Conservation (phyloP, 2,797 vertebrate genomes). For the Galagoides demidoff region DNA sequence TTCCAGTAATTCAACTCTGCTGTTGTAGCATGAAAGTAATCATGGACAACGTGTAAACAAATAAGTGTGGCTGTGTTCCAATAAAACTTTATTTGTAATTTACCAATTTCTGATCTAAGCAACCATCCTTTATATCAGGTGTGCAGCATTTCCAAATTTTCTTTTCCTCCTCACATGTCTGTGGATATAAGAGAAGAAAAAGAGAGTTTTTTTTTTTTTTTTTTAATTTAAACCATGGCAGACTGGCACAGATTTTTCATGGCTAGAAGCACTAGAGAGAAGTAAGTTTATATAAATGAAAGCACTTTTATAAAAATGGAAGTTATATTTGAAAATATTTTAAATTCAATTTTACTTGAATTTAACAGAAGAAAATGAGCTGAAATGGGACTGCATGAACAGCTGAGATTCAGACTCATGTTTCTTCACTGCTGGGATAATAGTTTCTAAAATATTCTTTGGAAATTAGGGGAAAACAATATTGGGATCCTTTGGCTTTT, state of each 20-base stretch:
- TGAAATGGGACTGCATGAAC: neutral
- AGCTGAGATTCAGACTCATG: neutral
- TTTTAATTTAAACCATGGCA: no score
- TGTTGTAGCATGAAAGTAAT: neutral
- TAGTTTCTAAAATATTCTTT: slow-evolving; percentile 50
- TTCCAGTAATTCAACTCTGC: neutral
- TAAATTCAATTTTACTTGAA: slow-evolving; percentile 54
- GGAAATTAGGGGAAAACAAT: neutral
- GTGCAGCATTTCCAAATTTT: neutral
- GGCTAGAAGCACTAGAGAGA: neutral
- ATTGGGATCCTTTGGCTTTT: neutral
- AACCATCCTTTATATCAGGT: neutral
- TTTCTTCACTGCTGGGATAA: neutral
- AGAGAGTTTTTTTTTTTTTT: neutral
- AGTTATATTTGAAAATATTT: slow-evolving; percentile 51
- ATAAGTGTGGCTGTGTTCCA: neutral
- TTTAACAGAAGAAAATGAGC: slow-evolving; percentile 54
- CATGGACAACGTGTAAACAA: neutral
- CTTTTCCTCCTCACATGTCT: neutral
- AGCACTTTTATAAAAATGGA: slow-evolving; percentile 37
- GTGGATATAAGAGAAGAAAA: neutral
- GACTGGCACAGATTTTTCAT: no score
- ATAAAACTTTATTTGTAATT: slow-evolving; percentile 43
- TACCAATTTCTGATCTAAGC: neutral
- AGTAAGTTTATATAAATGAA: slow-evolving; percentile 31